Conservation (phyloP, 2,888 invertebrate genomes). For the Eumacrocentrus americanus region DNA sequence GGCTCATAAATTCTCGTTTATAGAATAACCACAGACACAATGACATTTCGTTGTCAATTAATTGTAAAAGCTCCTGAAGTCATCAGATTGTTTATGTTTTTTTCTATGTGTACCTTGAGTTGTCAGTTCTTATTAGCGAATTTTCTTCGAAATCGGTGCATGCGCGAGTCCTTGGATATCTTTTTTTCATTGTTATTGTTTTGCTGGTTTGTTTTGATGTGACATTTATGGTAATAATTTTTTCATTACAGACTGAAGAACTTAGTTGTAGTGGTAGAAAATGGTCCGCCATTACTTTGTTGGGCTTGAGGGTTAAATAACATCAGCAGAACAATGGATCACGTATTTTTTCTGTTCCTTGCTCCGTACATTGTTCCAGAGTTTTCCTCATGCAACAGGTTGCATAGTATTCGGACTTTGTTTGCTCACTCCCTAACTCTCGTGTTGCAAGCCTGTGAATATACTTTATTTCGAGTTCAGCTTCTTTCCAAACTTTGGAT, state of each 20-base stretch:
- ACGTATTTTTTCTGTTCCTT: neutral
- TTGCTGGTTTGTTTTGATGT: no score
- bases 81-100: no score
- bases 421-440: slow-evolving; percentile 15
- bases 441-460: slow-evolving; percentile 25
- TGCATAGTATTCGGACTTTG: slow-evolving; percentile 26
- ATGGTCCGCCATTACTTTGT: neutral
- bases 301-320: neutral
- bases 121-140: no score
- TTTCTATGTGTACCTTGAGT: no score
- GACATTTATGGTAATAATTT: no score
- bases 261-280: neutral
- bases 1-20: neutral
- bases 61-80: neutral
- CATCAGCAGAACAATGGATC: neutral
- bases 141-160: no score
- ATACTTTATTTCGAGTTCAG: slow-evolving; percentile 34
- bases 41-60: neutral
- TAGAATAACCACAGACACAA: neutral
- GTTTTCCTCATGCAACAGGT: slow-evolving; percentile 37
- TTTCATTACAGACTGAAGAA: neutral
- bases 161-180: no score
- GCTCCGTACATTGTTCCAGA: slow-evolving; percentile 28
- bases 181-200: no score
- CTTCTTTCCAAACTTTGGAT: no score